These are phyloP conservation scores for Cavia aperea DNA, from an alignment of 2,113 vertebrate genomes.

Conservation along the genomic window DNA sequence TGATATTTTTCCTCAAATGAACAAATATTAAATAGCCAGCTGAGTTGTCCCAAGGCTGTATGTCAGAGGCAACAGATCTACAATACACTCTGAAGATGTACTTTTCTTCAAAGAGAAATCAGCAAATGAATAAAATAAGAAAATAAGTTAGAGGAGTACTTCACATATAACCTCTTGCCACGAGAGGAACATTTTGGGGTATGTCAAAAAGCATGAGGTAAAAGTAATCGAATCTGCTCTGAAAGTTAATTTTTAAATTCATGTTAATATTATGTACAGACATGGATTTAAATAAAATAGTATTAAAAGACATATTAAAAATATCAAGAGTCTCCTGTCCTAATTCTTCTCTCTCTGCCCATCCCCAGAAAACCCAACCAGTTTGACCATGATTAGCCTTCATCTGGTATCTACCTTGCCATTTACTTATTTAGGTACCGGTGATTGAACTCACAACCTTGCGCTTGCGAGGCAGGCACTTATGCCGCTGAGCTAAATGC, in stretches of 20 bases:
- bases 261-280: neutral
- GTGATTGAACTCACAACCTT: too few species aligned
- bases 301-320: neutral
- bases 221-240: neutral
- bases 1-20: neutral
- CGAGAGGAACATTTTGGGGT: neutral
- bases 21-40: neutral
- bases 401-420: neutral
- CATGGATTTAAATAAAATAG: neutral
- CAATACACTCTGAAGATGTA: neutral
- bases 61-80: neutral
- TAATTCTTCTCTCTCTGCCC: neutral
- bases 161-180: neutral
- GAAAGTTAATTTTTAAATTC: constrained; percentile 22
- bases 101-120: neutral
- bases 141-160: neutral
- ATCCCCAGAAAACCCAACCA: neutral
- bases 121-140: neutral
- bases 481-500: too few species aligned
- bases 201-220: neutral
- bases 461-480: too few species aligned
- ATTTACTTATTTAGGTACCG: neutral
- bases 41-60: neutral
- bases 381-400: neutral
- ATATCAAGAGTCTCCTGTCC: neutral